Conservation (phyloP, 2,888 invertebrate genomes). For the Dryobotodes eremita region DNA sequence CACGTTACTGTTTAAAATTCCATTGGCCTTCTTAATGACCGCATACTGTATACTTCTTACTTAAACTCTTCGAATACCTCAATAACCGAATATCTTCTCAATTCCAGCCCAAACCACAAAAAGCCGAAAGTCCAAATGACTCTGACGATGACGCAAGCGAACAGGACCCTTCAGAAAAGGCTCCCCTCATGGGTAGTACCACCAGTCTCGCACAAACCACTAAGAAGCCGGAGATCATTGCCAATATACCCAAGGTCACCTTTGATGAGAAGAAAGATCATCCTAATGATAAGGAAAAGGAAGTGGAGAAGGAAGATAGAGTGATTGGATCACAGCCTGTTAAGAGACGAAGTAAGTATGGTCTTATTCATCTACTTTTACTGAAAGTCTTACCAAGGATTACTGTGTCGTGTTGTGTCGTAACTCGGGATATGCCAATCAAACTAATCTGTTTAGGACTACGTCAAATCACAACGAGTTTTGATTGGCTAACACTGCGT, state of each 20-base stretch:
- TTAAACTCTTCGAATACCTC: not conserved
- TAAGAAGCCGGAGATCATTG: slow-evolving; percentile 86
- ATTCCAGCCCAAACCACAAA: slow-evolving; percentile 81
- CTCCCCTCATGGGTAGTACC: slow-evolving; percentile 87
- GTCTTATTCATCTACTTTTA: not conserved
- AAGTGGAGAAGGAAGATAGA: slow-evolving; percentile 73
- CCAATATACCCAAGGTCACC: slow-evolving; percentile 84
- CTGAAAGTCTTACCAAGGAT: too few species aligned
- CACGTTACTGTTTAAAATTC: not conserved
- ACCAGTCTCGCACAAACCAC: slow-evolving; percentile 75
- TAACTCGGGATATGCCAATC: too few species aligned
- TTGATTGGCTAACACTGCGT: too few species aligned
- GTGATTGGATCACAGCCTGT: slow-evolving; percentile 84
- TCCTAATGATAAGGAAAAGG: slow-evolving; percentile 71
- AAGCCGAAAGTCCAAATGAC: slow-evolving; percentile 75
- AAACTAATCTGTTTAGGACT: too few species aligned
- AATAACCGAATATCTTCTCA: slow-evolving; percentile 24
- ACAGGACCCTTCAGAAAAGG: slow-evolving; percentile 86
- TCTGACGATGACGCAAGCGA: slow-evolving; percentile 86
- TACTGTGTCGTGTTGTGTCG: too few species aligned
- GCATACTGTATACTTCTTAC: not conserved
- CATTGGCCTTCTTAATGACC: not conserved
- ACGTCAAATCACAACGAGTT: too few species aligned
- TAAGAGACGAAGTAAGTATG: slow-evolving; percentile 87
- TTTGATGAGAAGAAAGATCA: slow-evolving; percentile 80